Conservation (phyloP, 2,113 vertebrate genomes). For the Himantopus leucocephalus region DNA sequence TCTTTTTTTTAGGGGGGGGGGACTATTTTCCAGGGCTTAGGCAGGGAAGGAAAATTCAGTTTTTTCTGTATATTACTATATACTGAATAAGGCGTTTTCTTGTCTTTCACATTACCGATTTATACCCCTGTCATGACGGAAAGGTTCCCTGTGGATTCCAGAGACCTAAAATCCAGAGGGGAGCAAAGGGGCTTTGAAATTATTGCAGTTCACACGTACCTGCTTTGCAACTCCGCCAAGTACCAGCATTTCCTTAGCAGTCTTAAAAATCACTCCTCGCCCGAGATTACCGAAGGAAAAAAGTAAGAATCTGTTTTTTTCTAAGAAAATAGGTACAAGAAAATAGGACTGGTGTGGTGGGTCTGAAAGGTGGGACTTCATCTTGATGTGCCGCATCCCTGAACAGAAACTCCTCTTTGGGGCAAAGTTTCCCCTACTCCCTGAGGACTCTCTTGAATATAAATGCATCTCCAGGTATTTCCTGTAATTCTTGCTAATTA, state of each 20-base stretch:
- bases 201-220: accelerated
- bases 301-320: background rate
- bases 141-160: background rate
- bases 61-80: background rate
- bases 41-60: background rate
- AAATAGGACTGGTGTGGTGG: background rate
- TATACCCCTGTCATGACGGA: background rate
- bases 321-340: background rate
- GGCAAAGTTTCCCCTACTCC: background rate
- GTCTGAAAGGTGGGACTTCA: background rate
- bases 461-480: slow-evolving; percentile 32
- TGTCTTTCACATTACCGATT: background rate
- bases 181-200: background rate
- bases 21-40: background rate
- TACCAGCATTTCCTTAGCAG: background rate
- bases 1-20: background rate
- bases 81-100: background rate
- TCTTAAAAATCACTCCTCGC: background rate
- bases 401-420: background rate
- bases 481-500: slow-evolving; percentile 64
- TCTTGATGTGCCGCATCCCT: background rate
- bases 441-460: slow-evolving; percentile 2
- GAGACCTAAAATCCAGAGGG: background rate
- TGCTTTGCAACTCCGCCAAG: background rate
- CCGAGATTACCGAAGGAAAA: background rate